Conservation (phyloP, 2,888 invertebrate genomes). For the Acleris emargana region DNA sequence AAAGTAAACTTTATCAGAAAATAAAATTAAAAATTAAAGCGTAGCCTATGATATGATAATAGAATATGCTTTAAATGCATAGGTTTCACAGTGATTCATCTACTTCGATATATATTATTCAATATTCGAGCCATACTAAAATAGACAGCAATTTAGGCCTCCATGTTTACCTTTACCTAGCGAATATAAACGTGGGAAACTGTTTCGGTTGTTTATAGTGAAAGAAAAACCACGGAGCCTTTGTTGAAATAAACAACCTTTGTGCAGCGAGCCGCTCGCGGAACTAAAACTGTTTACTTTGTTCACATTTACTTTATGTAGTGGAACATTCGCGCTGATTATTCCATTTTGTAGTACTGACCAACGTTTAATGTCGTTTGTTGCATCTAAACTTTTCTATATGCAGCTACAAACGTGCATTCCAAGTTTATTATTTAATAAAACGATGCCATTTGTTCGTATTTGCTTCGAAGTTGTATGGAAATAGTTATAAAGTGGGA, state of each 20-base stretch:
- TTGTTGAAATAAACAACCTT: conserved; percentile 37
- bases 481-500: conserved; percentile 10
- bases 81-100: not conserved
- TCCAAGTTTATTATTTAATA: conserved; percentile 14
- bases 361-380: conserved; percentile 1
- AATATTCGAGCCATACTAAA: conserved; percentile 17
- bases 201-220: conserved; percentile 22
- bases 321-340: conserved; percentile 4
- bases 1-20: too few species aligned
- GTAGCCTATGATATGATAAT: too few species aligned
- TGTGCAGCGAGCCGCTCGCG: conserved; percentile 22
- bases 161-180: conserved; percentile 19
- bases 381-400: conserved; percentile 11
- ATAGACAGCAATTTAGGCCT: conserved; percentile 29
- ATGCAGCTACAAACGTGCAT: not conserved
- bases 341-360: conserved; percentile 8
- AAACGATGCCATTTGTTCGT: not conserved
- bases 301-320: conserved; percentile 24
- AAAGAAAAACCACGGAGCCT: conserved; percentile 37
- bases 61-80: not conserved
- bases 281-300: conserved; percentile 27
- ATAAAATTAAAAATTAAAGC: too few species aligned
- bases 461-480: not conserved
- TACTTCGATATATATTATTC: not conserved
- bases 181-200: conserved; percentile 10